Base-by-base conservation (phyloP, 2,888 invertebrate species). In the Apamea epomidion region DNA sequence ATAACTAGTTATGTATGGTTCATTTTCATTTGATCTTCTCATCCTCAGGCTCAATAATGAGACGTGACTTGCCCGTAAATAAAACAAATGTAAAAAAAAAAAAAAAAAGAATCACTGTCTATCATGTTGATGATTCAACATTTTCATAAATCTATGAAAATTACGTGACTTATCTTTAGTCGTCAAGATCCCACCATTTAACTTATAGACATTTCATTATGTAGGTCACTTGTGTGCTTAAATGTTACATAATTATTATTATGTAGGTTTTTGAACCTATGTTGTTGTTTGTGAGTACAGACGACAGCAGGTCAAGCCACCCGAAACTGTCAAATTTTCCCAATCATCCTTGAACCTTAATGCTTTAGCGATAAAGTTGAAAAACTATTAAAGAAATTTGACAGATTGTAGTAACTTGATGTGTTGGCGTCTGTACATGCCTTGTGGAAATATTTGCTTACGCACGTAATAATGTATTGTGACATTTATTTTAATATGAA, bases 171-270 rank as follows among this genome's bases (percentile, higher is more conserved):
- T 48, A 72, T 67, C n/a, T 68, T 85, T 81, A 88, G 88, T 88
- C 69, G 80, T 85, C 70, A 77, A 71, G 37, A 85, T 81, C 88
- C 88, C 88, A 88, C 88, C 88, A 89, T 81, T 80, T 82, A 84
- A 29, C 45, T 72, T 79, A 51, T 77, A 74, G 71, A 75, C 45
- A 80, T 81, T 76, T 76, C 76, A 80, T 65, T 78, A 74, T 48
- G n/a, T 60, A 69, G 73, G 72, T 37, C 64, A 75, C 70, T 68
- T 76, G 51, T 85, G 54, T 69, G 45, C 12, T 75, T 75, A 70
- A 32, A 86, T 71, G 58, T 74, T 70, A 67, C 16, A 37, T 45
- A 45, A 5, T 67, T 29, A 84, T 42, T 71, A 45, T 60, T 71
- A 68, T 62, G 29, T 54, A 62, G 32, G 48, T 51, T 80, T 60